phyloP scores from a whole-genome alignment of 2,888 invertebrate genomes.

The Sarcophaga rosellei region DNA sequence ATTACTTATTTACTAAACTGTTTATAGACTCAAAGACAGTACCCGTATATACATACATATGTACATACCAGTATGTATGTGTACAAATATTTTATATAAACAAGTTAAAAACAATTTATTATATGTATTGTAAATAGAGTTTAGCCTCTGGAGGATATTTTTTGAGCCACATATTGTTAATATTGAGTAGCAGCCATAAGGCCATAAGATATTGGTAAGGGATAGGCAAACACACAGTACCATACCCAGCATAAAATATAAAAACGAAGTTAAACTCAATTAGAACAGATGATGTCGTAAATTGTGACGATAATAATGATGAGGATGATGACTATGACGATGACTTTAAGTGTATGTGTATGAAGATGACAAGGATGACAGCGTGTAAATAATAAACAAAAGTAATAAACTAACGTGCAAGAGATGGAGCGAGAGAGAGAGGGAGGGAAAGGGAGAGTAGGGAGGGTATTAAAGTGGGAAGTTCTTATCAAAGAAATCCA shows the following conservation, averaged over 20 bases:
- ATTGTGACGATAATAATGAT: not conserved
- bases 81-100: not conserved
- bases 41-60: not conserved
- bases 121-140: conserved; percentile 46
- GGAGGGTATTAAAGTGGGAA: conserved; percentile 43
- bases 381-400: not conserved
- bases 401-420: not conserved
- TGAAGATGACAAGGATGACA: not conserved
- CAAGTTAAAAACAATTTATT: conserved; percentile 60
- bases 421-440: not conserved
- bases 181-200: not conserved
- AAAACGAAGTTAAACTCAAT: conserved; percentile 49
- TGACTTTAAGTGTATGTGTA: not conserved
- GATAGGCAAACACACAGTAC: not conserved
- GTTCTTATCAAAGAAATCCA: conserved; percentile 45
- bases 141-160: conserved; percentile 27
- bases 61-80: not conserved
- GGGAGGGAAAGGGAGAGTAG: not conserved
- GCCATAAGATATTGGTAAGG: not conserved
- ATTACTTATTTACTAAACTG: not conserved
- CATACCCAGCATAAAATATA: not conserved
- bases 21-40: not conserved
- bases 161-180: not conserved
- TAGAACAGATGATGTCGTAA: conserved; percentile 55
- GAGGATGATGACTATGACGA: not conserved